Evolutionary conservation across 2,113 vertebrate species (phyloP).

Genomic region (Aldabrachelys gigantea): DNA sequence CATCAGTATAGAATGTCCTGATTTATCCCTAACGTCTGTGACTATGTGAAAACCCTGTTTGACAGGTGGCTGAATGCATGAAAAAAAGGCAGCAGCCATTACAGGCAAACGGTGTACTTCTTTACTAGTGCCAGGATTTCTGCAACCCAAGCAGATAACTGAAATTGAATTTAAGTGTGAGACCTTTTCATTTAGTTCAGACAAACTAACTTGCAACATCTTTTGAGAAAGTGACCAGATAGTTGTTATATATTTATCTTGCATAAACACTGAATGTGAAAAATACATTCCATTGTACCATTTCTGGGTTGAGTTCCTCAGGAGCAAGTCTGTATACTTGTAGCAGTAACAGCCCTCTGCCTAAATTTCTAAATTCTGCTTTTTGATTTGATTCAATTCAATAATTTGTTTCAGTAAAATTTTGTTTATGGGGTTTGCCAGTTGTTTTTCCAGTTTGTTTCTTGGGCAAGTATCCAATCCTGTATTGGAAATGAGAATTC

Average conservation of each 20-base stretch:
- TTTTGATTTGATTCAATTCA: neutral
- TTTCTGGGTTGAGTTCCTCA: neutral
- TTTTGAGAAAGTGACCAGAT: neutral
- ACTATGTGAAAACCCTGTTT: neutral
- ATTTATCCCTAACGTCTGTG: neutral
- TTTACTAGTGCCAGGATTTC: neutral
- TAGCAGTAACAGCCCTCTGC: neutral
- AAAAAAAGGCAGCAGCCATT: neutral
- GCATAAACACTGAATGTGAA: neutral
- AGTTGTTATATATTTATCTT: neutral
- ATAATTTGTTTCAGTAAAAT: neutral
- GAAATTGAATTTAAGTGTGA: no score
- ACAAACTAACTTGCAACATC: neutral
- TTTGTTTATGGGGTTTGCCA: neutral
- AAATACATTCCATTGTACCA: neutral
- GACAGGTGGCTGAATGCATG: neutral
- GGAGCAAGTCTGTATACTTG: neutral
- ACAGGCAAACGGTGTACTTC: neutral
- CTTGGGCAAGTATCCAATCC: neutral
- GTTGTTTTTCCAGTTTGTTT: neutral
- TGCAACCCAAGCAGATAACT: neutral
- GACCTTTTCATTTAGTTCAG: neutral
- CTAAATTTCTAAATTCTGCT: neutral
- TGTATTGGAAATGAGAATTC: neutral
- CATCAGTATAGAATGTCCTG: neutral